Conservation (phyloP, 2,888 invertebrate species). For the Panopea generosa region DNA sequence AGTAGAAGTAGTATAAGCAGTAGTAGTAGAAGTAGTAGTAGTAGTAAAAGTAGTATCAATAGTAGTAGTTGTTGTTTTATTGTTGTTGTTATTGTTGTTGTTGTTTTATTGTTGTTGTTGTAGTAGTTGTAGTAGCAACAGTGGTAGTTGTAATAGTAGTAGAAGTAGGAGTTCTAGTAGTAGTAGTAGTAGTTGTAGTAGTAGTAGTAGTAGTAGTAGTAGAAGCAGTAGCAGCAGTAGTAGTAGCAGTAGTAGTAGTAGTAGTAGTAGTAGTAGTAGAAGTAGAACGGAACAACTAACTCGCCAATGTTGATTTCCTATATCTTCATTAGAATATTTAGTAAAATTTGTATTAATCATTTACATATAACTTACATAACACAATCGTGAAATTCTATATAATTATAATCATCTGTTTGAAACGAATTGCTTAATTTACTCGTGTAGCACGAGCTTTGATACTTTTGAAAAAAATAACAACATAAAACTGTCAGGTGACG, state of each 20-base stretch:
- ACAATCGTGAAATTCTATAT: too few relatives aligned
- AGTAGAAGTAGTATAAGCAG: conserved; percentile 13
- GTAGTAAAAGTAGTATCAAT: conserved; percentile 12
- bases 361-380: too few relatives aligned
- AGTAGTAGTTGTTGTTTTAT: too few relatives aligned
- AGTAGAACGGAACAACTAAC: too few relatives aligned
- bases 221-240: background rate
- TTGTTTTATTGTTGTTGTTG: background rate
- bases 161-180: background rate
- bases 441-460: too few relatives aligned
- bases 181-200: background rate
- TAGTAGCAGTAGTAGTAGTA: conserved; percentile 2
- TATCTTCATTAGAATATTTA: too few relatives aligned
- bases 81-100: background rate
- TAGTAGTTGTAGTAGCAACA: background rate
- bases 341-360: too few relatives aligned
- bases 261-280: background rate
- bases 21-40: conserved; percentile 17
- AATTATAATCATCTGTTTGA: too few relatives aligned
- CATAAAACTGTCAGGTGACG: too few relatives aligned
- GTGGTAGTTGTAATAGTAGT: background rate
- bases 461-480: too few relatives aligned
- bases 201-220: background rate
- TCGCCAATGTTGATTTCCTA: too few relatives aligned
- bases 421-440: too few relatives aligned